These are phyloP conservation scores for Daktulosphaira vitifoliae DNA, from an alignment of 1,140 invertebrate species.

Conservation along the genomic window DNA sequence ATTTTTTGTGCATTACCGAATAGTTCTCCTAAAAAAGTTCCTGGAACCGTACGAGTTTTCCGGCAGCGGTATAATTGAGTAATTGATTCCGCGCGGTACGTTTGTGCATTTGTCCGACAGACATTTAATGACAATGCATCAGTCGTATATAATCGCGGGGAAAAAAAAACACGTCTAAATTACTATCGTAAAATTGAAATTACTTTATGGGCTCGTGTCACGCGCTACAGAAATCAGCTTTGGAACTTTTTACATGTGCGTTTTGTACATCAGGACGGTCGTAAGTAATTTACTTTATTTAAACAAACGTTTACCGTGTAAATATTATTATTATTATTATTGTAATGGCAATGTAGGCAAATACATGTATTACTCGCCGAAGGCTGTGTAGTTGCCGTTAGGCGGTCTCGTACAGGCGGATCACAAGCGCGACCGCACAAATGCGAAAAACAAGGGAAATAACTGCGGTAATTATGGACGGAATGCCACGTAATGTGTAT, in stretches of 20 bases:
- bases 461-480: constrained; percentile 20
- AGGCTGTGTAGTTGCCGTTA: background rate
- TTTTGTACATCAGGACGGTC: background rate
- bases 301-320: background rate
- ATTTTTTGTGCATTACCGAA: too few species aligned
- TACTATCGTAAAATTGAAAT: constrained; percentile 9
- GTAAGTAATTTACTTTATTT: constrained; percentile 12
- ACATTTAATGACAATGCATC: too few species aligned
- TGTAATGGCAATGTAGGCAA: too few species aligned
- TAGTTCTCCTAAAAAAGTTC: too few species aligned
- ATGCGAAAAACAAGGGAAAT: constrained; percentile 4
- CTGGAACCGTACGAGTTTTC: too few species aligned
- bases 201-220: constrained; percentile 3
- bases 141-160: too few species aligned
- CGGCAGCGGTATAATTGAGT: background rate
- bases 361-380: too few species aligned
- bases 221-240: background rate
- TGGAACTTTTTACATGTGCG: background rate
- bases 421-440: background rate
- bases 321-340: constrained; percentile 6
- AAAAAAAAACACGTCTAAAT: constrained; percentile 7
- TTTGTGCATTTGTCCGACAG: background rate
- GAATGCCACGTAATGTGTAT: background rate
- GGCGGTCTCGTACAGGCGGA: background rate
- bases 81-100: background rate